A percentile compares a stretch with the other conserved stretches of the same genome.
Conservation (phyloP, 1,140 invertebrate species). For the Drosophila funebris region DNA sequence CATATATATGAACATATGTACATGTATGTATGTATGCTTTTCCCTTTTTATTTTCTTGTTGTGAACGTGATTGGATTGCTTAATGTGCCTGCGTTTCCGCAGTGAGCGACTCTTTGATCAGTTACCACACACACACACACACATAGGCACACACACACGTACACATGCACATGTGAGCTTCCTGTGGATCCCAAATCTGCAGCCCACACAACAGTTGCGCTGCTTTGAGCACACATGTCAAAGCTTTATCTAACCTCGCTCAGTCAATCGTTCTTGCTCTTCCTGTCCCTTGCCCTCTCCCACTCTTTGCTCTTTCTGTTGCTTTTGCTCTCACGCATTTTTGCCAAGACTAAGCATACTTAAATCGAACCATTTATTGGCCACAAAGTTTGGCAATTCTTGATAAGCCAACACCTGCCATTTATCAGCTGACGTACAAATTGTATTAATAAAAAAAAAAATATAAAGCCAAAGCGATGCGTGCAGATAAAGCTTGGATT, state of each 20-base stretch:
- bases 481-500: constrained; percentile 4
- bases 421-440: constrained; percentile 6
- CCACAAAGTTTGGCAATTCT: neutral
- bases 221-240: constrained; percentile 7
- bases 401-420: constrained; percentile 20
- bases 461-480: neutral
- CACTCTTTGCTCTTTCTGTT: neutral
- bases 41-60: constrained; percentile 40
- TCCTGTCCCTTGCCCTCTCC: neutral
- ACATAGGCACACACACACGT: neutral
- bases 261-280: neutral
- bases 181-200: constrained; percentile 12
- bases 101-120: constrained; percentile 21
- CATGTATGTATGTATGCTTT: constrained; percentile 19
- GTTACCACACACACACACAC: neutral
- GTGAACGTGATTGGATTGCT: constrained; percentile 36
- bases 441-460: neutral
- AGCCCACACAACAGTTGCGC: constrained; percentile 4
- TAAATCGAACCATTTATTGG: constrained; percentile 12
- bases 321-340: neutral
- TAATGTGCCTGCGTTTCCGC: constrained; percentile 43
- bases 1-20: neutral
- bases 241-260: constrained; percentile 5
- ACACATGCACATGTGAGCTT: neutral
- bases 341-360: neutral